Conservation (phyloP, 2,888 invertebrate genomes). For the Drosophila greeni region DNA sequence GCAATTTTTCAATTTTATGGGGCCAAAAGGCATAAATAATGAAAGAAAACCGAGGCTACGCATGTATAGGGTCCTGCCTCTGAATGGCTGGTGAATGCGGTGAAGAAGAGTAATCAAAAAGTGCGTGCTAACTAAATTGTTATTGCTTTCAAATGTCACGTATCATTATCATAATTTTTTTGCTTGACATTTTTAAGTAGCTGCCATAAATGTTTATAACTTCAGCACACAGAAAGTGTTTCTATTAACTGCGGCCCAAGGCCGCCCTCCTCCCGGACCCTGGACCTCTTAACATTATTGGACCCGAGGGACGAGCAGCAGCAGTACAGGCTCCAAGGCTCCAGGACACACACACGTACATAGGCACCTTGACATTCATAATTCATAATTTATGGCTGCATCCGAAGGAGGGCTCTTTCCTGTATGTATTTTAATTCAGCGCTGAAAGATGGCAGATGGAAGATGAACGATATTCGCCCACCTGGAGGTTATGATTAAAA, state of each 20-base stretch:
- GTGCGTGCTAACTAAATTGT: conserved; percentile 73
- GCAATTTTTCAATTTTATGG: conserved; percentile 68
- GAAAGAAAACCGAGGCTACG: conserved; percentile 12
- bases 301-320: conserved; percentile 56
- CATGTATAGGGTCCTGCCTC: background rate
- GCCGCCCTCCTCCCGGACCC: conserved; percentile 12
- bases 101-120: conserved; percentile 60
- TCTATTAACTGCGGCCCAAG: conserved; percentile 64
- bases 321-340: conserved; percentile 4
- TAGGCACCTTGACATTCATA: conserved; percentile 63
- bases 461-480: conserved; percentile 38
- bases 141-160: conserved; percentile 75
- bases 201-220: conserved; percentile 74
- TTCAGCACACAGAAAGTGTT: conserved; percentile 53
- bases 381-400: conserved; percentile 68
- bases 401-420: conserved; percentile 35
- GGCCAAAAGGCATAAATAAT: conserved; percentile 60
- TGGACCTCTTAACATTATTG: conserved; percentile 61
- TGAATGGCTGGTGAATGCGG: conserved; percentile 20
- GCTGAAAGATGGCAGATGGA: conserved; percentile 26
- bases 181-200: conserved; percentile 73
- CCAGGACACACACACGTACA: conserved; percentile 41
- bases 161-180: conserved; percentile 74
- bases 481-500: conserved; percentile 50
- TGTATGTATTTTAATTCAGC: conserved; percentile 25